phyloP scores from a whole-genome alignment of 2,797 vertebrate species.

The Gallirallus australis region DNA sequence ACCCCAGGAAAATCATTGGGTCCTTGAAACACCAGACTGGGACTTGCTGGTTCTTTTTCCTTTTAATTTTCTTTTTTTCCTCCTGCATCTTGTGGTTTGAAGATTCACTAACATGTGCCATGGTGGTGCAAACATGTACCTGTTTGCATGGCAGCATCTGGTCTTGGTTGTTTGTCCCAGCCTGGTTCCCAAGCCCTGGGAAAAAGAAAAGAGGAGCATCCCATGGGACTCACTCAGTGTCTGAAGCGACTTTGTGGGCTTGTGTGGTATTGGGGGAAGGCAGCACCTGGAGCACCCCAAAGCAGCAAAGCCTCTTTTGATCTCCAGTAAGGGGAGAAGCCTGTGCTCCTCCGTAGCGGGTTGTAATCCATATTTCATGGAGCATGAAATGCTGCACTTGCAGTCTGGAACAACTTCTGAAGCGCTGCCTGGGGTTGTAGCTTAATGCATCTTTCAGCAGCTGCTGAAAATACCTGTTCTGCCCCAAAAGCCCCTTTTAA shows the following conservation, averaged over 20 bases:
- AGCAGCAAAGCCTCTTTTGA: not conserved
- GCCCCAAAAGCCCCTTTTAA: not conserved
- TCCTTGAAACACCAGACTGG: too few species aligned
- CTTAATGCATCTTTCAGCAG: constrained; percentile 39
- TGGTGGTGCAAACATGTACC: constrained; percentile 8
- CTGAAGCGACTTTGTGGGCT: not conserved
- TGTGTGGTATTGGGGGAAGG: not conserved
- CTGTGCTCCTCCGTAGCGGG: not conserved
- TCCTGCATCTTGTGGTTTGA: not conserved
- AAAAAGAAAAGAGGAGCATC: constrained; percentile 31
- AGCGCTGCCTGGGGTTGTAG: constrained; percentile 35
- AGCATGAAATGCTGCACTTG: not conserved
- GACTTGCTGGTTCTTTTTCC: not conserved
- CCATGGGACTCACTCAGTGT: constrained; percentile 8
- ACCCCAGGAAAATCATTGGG: not conserved
- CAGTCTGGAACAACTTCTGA: constrained; percentile 44
- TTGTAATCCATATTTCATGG: constrained; percentile 15
- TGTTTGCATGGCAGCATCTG: not conserved
- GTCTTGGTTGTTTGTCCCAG: not conserved
- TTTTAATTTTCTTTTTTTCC: not conserved
- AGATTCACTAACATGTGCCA: accelerated
- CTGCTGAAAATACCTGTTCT: constrained; percentile 47
- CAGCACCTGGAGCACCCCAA: constrained; percentile 7
- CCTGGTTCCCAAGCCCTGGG: constrained; percentile 50
- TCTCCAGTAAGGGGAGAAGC: not conserved